Conservation (phyloP, 2,888 invertebrate genomes). For the Rhagium mordax region DNA sequence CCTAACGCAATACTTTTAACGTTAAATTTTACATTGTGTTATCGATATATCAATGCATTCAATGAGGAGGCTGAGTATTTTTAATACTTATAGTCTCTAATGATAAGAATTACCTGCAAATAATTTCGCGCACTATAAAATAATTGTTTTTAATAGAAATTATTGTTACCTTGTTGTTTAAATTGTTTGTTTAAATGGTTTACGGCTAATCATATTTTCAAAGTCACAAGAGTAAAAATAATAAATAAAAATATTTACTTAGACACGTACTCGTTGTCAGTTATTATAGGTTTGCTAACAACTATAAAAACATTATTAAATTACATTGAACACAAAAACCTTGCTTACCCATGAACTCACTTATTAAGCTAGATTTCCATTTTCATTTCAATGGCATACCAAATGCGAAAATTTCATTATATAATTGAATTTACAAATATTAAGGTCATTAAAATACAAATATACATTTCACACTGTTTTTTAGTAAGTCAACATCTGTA, state of each 20-base stretch:
- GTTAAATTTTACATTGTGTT: no score
- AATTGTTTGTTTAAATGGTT: not conserved
- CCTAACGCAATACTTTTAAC: no score
- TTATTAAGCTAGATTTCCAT: not conserved
- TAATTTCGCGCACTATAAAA: not conserved
- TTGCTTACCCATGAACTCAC: no score
- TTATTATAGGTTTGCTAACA: not conserved
- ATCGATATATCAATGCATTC: no score
- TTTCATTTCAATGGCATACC: not conserved
- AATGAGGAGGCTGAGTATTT: no score
- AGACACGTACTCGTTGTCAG: not conserved
- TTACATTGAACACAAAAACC: not conserved
- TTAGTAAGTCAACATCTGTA: no score
- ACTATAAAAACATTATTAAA: not conserved
- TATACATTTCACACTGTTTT: no score
- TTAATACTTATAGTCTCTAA: no score
- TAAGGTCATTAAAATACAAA: no score
- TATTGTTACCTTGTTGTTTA: not conserved
- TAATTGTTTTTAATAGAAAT: not conserved
- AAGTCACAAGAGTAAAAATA: not conserved
- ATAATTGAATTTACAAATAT: no score
- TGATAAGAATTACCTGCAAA: no score
- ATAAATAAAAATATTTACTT: not conserved
- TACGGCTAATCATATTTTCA: not conserved
- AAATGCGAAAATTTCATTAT: not conserved